Evolutionary conservation across 2,797 vertebrate species (phyloP), one percentile per base, ranked within the genome.

Genomic region (Neopelma chrysocephalum): DNA sequence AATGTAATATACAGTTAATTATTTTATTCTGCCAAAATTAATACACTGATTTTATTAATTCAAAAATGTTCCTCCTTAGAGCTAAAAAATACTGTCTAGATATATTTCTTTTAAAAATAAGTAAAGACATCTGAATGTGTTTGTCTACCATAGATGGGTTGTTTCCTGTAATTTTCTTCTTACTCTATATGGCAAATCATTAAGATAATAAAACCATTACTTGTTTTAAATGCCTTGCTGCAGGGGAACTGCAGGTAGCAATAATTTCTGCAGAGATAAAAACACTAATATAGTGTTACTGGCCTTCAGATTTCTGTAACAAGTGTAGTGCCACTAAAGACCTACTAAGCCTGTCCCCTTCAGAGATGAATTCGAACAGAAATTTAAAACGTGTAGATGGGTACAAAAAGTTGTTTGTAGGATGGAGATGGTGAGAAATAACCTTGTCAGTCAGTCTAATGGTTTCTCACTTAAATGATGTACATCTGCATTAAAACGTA

Each of bases 381-480:
- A 96, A 92, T 88, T 95, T 92, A 64, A 95, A 94, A 89, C 3
- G 1, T 77, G 62, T 75, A 75, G 45, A 82, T 79, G 36, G 57
- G 32, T 43, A 77, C 29, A 64, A 69, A 87, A 92, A 96, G 18
- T n/a, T 92, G 27, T 65, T 95, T 82, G 54, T 40, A 91, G 79
- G 15, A 0, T n/a, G 32, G 27, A 69, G 29, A 66, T 61, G 3
- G 42, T 90, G 65, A 95, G 48, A 93, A 97, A 94, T 79, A 93
- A 87, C 29, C 76, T 87, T 94, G 50, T 65, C 83, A 91, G n/a
- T 77, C 71, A 19, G 29, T 90, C 36, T 65, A 0, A 0, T 18
- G 3, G 12, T 82, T 91, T 76, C 8, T 19, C 42, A 9, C 26
- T 25, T 73, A 12, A 56, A 40, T 88, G 26, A 68, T 60, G 64